Conservation (phyloP, 1,140 invertebrate genomes). For the Hyles euphorbiae region DNA sequence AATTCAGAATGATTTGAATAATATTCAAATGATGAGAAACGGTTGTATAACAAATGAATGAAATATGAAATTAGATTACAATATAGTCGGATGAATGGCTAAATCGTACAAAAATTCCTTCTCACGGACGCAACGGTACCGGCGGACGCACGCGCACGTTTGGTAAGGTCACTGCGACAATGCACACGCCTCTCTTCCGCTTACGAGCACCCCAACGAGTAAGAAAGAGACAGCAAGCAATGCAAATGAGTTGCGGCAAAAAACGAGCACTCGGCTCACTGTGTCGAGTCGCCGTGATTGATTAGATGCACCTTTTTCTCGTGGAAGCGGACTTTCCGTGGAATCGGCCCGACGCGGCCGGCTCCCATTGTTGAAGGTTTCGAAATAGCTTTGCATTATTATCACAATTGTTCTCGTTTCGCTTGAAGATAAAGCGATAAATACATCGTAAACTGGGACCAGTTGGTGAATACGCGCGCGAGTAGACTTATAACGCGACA, state of each 20-base stretch:
- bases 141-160: conserved; percentile 49
- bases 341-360: conserved; percentile 28
- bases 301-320: conserved; percentile 65
- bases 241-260: conserved; percentile 50
- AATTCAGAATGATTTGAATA: too few species aligned
- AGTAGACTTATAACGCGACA: too few species aligned
- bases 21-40: too few species aligned
- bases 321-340: conserved; percentile 35
- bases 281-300: conserved; percentile 50
- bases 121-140: conserved; percentile 55
- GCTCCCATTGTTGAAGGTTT: conserved; percentile 38
- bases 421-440: neutral
- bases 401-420: conserved; percentile 15
- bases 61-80: conserved; percentile 32
- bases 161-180: conserved; percentile 41
- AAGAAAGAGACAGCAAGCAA: conserved; percentile 27
- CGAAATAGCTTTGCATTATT: conserved; percentile 23
- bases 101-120: conserved; percentile 52
- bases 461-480: too few species aligned
- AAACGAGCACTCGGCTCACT: conserved; percentile 46
- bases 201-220: conserved; percentile 7
- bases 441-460: too few species aligned
- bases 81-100: conserved; percentile 33
- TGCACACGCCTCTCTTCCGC: conserved; percentile 30
- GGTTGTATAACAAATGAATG: conserved; percentile 1